Evolutionary conservation across 2,797 vertebrate species (phyloP).

Genomic region (Chiroxiphia lanceolata): DNA sequence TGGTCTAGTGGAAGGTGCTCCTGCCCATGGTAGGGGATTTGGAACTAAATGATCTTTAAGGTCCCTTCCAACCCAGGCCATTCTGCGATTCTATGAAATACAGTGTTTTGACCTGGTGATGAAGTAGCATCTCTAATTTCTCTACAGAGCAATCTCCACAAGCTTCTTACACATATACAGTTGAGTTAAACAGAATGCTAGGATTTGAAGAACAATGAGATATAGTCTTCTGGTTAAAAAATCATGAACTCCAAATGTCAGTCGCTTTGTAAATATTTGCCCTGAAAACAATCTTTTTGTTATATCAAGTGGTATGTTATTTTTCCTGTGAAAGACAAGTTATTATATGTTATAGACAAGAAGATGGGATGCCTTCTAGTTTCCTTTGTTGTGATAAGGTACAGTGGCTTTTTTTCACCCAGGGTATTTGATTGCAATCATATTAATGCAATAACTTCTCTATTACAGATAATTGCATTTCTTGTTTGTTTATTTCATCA

Average conservation of each 20-base stretch:
- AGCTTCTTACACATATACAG: not conserved
- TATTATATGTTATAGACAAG: not conserved
- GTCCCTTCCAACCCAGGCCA: not conserved
- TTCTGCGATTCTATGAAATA: not conserved
- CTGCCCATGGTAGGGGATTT: accelerated
- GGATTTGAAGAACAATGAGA: not conserved
- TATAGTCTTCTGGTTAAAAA: not conserved
- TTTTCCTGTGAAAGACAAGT: not conserved
- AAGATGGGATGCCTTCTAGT: not conserved
- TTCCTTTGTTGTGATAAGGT: not conserved
- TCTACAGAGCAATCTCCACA: not conserved
- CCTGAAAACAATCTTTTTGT: not conserved
- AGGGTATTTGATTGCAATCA: not conserved
- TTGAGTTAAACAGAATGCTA: not conserved
- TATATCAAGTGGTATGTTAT: not conserved
- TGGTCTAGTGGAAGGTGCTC: not conserved
- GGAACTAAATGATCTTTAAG: not conserved
- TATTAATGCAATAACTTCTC: not conserved
- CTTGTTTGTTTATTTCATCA: not conserved
- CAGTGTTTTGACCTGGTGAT: not conserved
- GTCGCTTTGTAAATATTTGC: not conserved
- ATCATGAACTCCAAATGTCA: accelerated
- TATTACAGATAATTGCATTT: not conserved
- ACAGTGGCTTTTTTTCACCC: not conserved
- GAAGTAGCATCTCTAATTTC: not conserved